Evolutionary conservation across 1,140 invertebrate species (phyloP).

Genomic region (Bombus soroeensis): DNA sequence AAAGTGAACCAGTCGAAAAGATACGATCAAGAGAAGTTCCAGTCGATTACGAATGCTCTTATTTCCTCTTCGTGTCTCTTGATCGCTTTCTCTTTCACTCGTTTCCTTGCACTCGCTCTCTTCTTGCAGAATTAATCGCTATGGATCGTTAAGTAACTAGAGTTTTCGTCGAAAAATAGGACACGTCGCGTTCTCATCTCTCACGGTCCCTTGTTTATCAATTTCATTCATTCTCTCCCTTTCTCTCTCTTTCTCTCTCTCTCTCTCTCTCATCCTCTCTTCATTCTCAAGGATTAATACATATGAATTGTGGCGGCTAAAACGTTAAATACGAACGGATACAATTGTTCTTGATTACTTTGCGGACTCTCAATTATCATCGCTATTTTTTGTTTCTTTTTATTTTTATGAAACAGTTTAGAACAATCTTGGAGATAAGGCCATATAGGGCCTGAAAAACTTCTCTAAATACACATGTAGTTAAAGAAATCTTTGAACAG

Average conservation of each 20-base stretch:
- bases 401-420: no score
- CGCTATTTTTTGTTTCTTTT: background rate
- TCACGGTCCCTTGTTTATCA: constrained; percentile 35
- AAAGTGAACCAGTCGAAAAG: background rate
- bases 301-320: background rate
- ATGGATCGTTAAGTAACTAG: constrained; percentile 68
- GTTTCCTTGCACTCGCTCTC: background rate
- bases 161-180: constrained; percentile 66
- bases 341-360: background rate
- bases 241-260: background rate
- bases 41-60: background rate
- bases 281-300: background rate
- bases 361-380: background rate
- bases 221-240: background rate
- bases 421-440: no score
- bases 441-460: no score
- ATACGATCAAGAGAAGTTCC: constrained; percentile 21
- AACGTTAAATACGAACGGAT: background rate
- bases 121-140: constrained; percentile 38
- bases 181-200: constrained; percentile 49
- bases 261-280: background rate
- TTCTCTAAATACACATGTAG: no score
- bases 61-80: constrained; percentile 4
- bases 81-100: constrained; percentile 13
- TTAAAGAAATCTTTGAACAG: no score